phyloP scores from a whole-genome alignment of 2,888 invertebrate species.

The Noctua pronuba region DNA sequence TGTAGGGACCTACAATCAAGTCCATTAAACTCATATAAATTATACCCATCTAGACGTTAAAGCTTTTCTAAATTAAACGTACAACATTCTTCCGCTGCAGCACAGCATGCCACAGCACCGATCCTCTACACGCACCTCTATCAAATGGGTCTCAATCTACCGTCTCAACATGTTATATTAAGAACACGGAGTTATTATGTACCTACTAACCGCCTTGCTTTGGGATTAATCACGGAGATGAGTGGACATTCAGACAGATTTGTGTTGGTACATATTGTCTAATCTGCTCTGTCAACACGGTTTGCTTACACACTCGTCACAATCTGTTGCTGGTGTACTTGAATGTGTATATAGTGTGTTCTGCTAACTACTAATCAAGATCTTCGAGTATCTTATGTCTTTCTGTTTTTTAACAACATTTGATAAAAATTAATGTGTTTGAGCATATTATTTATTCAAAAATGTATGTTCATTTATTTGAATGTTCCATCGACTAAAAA shows the following conservation, averaged over 20 bases:
- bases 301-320: conserved; percentile 6
- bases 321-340: conserved; percentile 5
- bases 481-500: no score
- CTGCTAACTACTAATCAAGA: conserved; percentile 1
- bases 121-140: neutral
- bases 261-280: neutral
- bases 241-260: conserved; percentile 14
- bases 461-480: neutral
- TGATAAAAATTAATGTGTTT: neutral
- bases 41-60: neutral
- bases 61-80: neutral
- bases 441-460: neutral
- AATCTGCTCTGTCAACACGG: conserved; percentile 50
- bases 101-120: neutral
- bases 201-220: neutral
- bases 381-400: neutral
- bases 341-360: neutral
- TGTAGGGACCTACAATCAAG: neutral
- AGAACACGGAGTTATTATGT: neutral
- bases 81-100: no score
- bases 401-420: neutral
- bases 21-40: neutral
- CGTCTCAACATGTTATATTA: neutral
- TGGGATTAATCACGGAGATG: conserved; percentile 34
- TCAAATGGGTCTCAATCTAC: conserved; percentile 2